A percentile compares a stretch with the other conserved stretches of the same genome.
Evolutionary conservation across 2,888 invertebrate species (phyloP).

Genomic region (Seira sanloemensis): DNA sequence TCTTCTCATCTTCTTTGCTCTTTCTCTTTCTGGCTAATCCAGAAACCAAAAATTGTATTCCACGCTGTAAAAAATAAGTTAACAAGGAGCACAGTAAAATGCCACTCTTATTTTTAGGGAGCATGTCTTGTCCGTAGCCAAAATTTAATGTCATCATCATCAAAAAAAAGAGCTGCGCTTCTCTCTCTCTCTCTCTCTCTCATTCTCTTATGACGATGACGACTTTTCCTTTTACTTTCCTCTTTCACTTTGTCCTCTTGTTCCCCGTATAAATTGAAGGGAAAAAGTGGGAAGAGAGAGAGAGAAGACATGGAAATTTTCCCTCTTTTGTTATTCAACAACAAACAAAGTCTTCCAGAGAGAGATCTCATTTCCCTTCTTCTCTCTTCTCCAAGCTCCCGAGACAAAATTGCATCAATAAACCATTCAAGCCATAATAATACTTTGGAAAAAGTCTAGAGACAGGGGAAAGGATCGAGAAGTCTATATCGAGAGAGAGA

Average conservation of each 20-base stretch:
- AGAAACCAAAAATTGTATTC: slow-evolving; percentile 19
- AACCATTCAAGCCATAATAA: slow-evolving; percentile 61
- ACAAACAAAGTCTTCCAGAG: slow-evolving; percentile 57
- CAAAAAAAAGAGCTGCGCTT: slow-evolving; percentile 43
- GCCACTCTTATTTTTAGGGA: slow-evolving; percentile 9
- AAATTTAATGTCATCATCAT: slow-evolving; percentile 66
- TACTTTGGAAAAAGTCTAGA: slow-evolving; percentile 26
- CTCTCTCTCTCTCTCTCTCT: slow-evolving; percentile 51
- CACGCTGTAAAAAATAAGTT: slow-evolving; percentile 11
- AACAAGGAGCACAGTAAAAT: slow-evolving; percentile 10
- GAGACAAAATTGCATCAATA: slow-evolving; percentile 66
- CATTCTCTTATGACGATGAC: slow-evolving; percentile 19
- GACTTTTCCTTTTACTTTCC: slow-evolving; percentile 14
- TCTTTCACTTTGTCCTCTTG: not conserved
- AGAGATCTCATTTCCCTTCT: slow-evolving; percentile 62
- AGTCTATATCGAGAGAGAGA: slow-evolving; percentile 15
- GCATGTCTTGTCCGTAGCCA: slow-evolving; percentile 40
- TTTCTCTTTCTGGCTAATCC: slow-evolving; percentile 1
- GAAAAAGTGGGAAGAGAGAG: slow-evolving; percentile 12
- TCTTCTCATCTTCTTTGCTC: slow-evolving; percentile 34
- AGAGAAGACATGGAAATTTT: slow-evolving; percentile 50
- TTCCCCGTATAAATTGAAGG: slow-evolving; percentile 15
- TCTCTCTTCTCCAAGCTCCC: slow-evolving; percentile 46
- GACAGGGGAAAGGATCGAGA: not conserved
- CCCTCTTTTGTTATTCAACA: slow-evolving; percentile 52